Evolutionary conservation across 1,140 invertebrate species (phyloP).

Genomic region (Cotesia vestalis): DNA sequence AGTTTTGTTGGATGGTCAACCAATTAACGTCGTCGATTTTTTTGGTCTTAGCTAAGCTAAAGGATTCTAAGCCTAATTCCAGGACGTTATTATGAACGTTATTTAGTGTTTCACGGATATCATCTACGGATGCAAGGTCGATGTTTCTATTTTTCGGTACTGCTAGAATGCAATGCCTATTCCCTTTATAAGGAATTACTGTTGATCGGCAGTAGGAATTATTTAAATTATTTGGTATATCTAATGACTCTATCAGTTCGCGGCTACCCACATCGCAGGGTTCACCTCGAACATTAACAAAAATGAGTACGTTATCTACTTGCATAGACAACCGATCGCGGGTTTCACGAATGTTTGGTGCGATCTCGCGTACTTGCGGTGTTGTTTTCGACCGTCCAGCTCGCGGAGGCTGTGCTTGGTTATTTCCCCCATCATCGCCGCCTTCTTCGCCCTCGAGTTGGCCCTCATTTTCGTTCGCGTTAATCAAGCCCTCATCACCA

Average conservation of each 20-base stretch:
- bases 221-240: background rate
- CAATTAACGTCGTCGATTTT: constrained; percentile 12
- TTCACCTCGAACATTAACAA: too few species aligned
- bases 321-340: too few species aligned
- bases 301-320: too few species aligned
- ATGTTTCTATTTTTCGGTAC: background rate
- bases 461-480: too few species aligned
- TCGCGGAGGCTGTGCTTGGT: too few species aligned
- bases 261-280: too few species aligned
- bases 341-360: too few species aligned
- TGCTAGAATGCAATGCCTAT: background rate
- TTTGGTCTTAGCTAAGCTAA: constrained; percentile 17
- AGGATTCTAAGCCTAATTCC: constrained; percentile 4
- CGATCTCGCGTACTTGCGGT: too few species aligned
- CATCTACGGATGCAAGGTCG: background rate
- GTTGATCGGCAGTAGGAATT: background rate
- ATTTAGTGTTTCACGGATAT: background rate
- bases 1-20: background rate
- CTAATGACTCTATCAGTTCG: background rate
- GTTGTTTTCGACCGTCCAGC: too few species aligned
- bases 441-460: too few species aligned
- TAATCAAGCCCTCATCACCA: too few species aligned
- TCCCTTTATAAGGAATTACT: background rate
- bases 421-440: too few species aligned
- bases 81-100: background rate